Base-by-base conservation (phyloP, 2,797 vertebrate genomes). In the Spea hammondii region DNA sequence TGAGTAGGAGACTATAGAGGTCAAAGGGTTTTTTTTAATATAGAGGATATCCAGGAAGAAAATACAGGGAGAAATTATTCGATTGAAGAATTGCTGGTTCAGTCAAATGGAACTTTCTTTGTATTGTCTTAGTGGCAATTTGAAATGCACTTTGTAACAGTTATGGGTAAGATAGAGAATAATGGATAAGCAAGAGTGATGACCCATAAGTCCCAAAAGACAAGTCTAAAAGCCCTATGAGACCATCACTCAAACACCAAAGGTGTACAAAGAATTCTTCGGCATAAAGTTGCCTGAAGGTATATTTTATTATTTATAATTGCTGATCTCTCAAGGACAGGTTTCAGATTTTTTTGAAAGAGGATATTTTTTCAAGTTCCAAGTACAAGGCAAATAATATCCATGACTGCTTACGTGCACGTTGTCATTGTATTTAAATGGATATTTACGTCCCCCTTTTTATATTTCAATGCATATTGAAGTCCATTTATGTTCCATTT, bases 261-360 rank as follows among this genome's bases (percentile, higher is more conserved):
- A 49, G 72, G 72, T 75, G 45, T 70, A 74, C 48, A 75, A 79
- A 74, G 72, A 70, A 47, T 13, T 50, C 62, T 48, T 60, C 55
- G 53, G 59, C 48, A 54, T 80, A 74, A 70, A 70, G 57, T 74
- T 79, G 78, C 78, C 78, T 75, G 66, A 17, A 80, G 78, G 72
- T 80, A 79, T 75, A 75, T 70, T 80, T 55, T 75, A 80, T 75
- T 80, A 80, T 80, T 80, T 69, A 74, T 74, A 48, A 69, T 54
- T 74, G 48, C 55, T 74, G 59, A 62, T 54, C 32, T 44, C 12
- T 17, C 66, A 80, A 80, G 72, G 65, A 70, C 45, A 70, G 12
- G 60, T 59, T 74, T 65, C 48, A 66, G 13, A 62, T 32, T 62
- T 32, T 62, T 62, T 17, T 14, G 5, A 17, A 4, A 62, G 8